These are phyloP conservation scores for Microplitis mediator DNA, from an alignment of 1,140 invertebrate genomes.

Conservation along the genomic window DNA sequence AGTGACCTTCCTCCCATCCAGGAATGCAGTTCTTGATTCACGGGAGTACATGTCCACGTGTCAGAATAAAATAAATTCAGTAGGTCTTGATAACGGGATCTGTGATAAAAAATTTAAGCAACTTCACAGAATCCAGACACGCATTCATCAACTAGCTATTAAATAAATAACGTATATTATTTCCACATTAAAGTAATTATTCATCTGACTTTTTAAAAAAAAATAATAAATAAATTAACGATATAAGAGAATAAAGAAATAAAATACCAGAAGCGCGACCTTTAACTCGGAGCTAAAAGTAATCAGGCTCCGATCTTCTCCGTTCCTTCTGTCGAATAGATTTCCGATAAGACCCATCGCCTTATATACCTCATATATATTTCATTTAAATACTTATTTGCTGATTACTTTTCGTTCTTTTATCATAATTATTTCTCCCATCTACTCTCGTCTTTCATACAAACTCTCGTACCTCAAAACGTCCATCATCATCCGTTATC, in stretches of 20 bases:
- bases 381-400: not conserved
- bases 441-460: no score
- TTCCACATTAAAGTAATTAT: not conserved
- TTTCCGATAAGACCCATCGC: constrained; percentile 8
- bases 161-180: no score
- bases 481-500: no score
- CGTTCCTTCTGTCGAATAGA: constrained; percentile 7
- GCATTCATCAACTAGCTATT: not conserved
- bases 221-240: not conserved
- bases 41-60: no score
- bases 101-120: not conserved
- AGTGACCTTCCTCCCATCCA: constrained; percentile 12
- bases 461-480: no score
- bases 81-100: no score
- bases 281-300: no score
- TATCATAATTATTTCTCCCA: not conserved
- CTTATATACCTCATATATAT: not conserved
- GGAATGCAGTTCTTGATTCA: constrained; percentile 22
- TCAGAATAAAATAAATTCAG: no score
- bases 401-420: not conserved
- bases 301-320: constrained; percentile 11
- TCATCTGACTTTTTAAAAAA: not conserved
- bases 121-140: not conserved
- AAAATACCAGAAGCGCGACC: constrained; percentile 19
- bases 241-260: not conserved